Evolutionary conservation across 2,797 vertebrate species (phyloP), one percentile per base, ranked within the genome.

Genomic region (Astyanax mexicanus): DNA sequence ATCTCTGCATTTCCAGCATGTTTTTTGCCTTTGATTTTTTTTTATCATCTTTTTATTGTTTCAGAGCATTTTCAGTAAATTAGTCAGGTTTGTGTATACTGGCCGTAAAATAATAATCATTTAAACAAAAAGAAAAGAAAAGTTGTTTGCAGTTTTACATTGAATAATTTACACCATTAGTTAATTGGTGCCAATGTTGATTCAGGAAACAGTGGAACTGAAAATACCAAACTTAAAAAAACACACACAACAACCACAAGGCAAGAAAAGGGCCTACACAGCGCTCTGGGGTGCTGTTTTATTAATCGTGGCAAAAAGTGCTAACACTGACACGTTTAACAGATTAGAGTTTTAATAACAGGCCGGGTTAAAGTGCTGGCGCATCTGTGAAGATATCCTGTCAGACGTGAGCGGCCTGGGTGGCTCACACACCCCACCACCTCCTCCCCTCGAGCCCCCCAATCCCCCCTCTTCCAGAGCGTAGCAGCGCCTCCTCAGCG

Each of bases 281-380:
- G 93, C 92, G 93, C 94, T 95, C 93, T 90, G 86, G 93, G 91
- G 92, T 93, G 89, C 91, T 92, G 90, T 93, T 95, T 96, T 96
- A 96, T 97, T 96, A 96, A 96, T 95, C 93, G 91, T 90, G 89
- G 93, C 91, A 94, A 95, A 95, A 96, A 96, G 93, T 96, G 95
- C 95, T 96, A 96, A 94, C 95, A 95, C 94, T 94, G 94, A 94
- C 95, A 95, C 93, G 94, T 96, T 96, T 93, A 95, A 95, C 94
- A 93, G 94, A 94, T 95, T 95, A 93, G 90, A 90, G 89, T 93
- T 93, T 92, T 93, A 92, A 93, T 94, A 93, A 92, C 87, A 64
- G 86, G 88, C 89, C 80, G 85, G 92, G 92, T 92, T 93, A 92
- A 92, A 92, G 86, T 93, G 90, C 91, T 89, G 77, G 86, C 69